phyloP scores from a whole-genome alignment of 2,113 vertebrate species.

The Callochromis pleurospilus region DNA sequence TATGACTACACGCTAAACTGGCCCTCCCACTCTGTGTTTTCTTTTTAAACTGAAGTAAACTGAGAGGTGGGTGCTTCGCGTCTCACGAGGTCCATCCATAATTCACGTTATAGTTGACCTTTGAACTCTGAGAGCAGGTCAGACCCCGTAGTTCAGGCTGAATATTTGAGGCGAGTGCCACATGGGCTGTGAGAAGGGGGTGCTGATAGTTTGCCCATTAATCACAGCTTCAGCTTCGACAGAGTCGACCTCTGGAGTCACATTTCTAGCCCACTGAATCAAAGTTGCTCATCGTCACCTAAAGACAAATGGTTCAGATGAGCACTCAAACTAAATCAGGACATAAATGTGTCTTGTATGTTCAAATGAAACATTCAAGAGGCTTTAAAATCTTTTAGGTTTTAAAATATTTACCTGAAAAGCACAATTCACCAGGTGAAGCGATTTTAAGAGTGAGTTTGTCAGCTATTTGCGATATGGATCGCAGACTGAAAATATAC shows the following conservation, averaged over 20 bases:
- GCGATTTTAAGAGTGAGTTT: background rate
- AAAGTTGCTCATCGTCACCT: slow-evolving; percentile 1
- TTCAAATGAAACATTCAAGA: background rate
- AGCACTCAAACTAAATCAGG: background rate
- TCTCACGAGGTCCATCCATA: slow-evolving; percentile 36
- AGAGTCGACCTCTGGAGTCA: slow-evolving; percentile 23
- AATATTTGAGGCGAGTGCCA: slow-evolving; percentile 38
- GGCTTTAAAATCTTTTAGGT: background rate
- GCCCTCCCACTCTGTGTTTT: slow-evolving; percentile 11
- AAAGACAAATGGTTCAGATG: slow-evolving; percentile 2
- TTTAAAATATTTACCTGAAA: background rate
- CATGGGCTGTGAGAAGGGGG: slow-evolving; percentile 24
- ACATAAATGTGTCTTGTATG: background rate
- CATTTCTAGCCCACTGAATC: slow-evolving; percentile 8
- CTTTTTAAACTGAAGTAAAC: slow-evolving; percentile 33
- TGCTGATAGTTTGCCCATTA: slow-evolving; percentile 34
- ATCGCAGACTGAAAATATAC: background rate
- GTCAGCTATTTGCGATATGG: background rate
- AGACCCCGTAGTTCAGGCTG: slow-evolving; percentile 37
- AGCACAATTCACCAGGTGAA: background rate
- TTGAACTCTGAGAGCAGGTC: slow-evolving; percentile 43
- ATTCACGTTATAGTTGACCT: slow-evolving; percentile 62
- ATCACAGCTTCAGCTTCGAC: slow-evolving; percentile 51
- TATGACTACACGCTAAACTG: background rate
- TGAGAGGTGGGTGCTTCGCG: slow-evolving; percentile 10